A percentile compares a stretch with the other conserved stretches of the same genome.
These are phyloP conservation scores for Vanacampus margaritifer DNA, from an alignment of 2,113 vertebrate species.

Conservation along the genomic window DNA sequence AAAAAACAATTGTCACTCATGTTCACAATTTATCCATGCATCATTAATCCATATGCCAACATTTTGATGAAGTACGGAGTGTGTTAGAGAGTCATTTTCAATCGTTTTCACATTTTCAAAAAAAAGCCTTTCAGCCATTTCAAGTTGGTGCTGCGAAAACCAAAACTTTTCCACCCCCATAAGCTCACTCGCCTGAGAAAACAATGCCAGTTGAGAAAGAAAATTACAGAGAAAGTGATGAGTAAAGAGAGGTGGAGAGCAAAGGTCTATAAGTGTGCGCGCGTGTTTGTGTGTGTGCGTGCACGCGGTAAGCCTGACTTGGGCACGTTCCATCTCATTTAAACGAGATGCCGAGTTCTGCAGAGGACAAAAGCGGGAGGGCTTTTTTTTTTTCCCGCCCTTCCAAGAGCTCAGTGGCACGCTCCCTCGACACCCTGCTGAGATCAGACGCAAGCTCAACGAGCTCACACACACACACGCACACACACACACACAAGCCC, in stretches of 20 bases:
- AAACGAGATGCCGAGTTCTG: constrained; percentile 27
- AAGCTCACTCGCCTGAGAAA: neutral
- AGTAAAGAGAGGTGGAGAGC: constrained; percentile 6
- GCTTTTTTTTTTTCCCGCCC: constrained; percentile 8
- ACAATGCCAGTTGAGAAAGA: neutral
- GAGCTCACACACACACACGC: constrained; percentile 20
- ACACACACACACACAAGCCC: neutral
- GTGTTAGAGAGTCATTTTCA: neutral
- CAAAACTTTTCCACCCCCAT: neutral
- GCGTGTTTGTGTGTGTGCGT: neutral
- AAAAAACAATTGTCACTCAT: too few relatives aligned
- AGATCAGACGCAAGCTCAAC: constrained; percentile 34
- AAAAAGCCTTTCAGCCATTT: neutral
- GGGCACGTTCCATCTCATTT: constrained; percentile 34
- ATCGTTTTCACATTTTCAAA: neutral
- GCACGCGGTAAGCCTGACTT: constrained; percentile 15
- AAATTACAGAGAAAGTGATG: neutral
- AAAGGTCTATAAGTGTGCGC: neutral
- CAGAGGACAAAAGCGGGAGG: constrained; percentile 38
- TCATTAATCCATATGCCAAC: too few relatives aligned
- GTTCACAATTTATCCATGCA: too few relatives aligned
- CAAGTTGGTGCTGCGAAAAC: neutral
- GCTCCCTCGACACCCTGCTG: constrained; percentile 17
- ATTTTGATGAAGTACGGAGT: neutral
- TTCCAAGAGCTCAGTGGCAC: constrained; percentile 18